phyloP scores from a whole-genome alignment of 2,888 invertebrate species.

The Ichneumon xanthorius region DNA sequence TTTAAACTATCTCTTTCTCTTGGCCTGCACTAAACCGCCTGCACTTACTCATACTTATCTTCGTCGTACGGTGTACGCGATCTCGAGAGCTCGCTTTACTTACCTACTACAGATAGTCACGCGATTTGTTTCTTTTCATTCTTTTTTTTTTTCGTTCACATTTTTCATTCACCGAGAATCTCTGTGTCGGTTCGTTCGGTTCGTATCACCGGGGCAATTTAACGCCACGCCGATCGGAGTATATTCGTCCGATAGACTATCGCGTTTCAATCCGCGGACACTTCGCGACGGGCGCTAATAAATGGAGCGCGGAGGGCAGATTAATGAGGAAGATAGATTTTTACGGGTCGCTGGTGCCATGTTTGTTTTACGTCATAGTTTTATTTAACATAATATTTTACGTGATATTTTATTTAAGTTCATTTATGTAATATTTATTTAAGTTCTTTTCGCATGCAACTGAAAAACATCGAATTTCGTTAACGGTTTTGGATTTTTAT shows the following conservation, averaged over 20 bases:
- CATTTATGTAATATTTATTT: no score
- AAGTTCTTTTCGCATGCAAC: no score
- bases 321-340: slow-evolving; percentile 9
- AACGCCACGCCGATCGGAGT: slow-evolving; percentile 30
- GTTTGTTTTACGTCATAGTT: no score
- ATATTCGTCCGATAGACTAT: slow-evolving; percentile 27
- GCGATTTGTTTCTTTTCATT: slow-evolving; percentile 8
- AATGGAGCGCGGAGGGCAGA: slow-evolving; percentile 46
- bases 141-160: background rate
- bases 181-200: slow-evolving; percentile 24
- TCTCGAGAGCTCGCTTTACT: slow-evolving; percentile 32
- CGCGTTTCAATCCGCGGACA: slow-evolving; percentile 39
- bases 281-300: slow-evolving; percentile 2
- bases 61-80: slow-evolving; percentile 9
- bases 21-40: slow-evolving; percentile 33
- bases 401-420: background rate
- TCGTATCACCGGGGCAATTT: slow-evolving; percentile 15
- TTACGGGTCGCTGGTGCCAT: background rate
- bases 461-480: no score
- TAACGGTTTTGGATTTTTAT: background rate
- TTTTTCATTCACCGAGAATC: background rate
- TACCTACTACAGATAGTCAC: background rate
- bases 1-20: slow-evolving; percentile 56
- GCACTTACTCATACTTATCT: slow-evolving; percentile 43
- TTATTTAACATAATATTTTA: no score